Evolutionary conservation across 2,888 invertebrate genomes (phyloP).

Genomic region (Gasteruption jaculator): DNA sequence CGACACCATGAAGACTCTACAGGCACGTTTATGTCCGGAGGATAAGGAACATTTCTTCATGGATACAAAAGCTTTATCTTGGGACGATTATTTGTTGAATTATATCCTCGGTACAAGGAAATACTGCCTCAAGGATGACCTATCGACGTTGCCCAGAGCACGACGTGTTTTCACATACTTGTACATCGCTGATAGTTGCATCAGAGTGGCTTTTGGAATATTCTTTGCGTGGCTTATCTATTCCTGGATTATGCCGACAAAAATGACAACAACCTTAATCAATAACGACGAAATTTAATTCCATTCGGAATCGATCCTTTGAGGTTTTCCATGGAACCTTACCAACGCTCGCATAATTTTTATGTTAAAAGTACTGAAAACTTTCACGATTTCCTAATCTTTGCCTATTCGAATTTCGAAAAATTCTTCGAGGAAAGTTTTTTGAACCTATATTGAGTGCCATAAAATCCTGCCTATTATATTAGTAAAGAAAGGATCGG

Average conservation of each 20-base stretch:
- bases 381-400: too few species aligned
- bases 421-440: too few species aligned
- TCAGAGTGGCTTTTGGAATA: constrained; percentile 29
- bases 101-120: constrained; percentile 81
- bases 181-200: constrained; percentile 32
- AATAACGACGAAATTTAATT: constrained; percentile 18
- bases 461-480: too few species aligned
- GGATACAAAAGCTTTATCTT: constrained; percentile 55
- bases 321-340: too few species aligned
- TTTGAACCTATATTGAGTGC: too few species aligned
- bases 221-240: constrained; percentile 37
- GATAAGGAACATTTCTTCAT: constrained; percentile 52
- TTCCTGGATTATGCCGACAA: constrained; percentile 25
- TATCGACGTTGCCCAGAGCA: constrained; percentile 70
- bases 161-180: constrained; percentile 55
- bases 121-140: constrained; percentile 80
- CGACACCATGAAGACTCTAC: constrained; percentile 31
- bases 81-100: constrained; percentile 63
- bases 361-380: too few species aligned
- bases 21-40: constrained; percentile 32
- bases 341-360: too few species aligned
- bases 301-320: too few species aligned
- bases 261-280: constrained; percentile 19
- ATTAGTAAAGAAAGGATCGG: too few species aligned
- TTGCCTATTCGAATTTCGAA: too few species aligned